phyloP scores from a whole-genome alignment of 2,113 vertebrate genomes.

The Dinomys branickii region DNA sequence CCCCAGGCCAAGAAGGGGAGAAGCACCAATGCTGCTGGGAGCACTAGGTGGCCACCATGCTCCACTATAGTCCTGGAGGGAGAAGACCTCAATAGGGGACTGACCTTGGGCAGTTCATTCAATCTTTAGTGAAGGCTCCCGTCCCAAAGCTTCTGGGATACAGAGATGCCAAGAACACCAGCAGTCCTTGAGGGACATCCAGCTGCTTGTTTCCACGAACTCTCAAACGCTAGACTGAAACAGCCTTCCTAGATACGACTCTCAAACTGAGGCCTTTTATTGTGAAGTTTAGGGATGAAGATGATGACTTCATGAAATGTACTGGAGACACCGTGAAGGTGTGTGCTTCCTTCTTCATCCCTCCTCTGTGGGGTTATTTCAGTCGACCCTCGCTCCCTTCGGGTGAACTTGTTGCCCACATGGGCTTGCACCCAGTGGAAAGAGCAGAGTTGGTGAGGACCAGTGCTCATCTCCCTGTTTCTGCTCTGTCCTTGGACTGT shows the following conservation, averaged over 20 bases:
- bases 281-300: not conserved
- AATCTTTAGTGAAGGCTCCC: not conserved
- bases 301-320: not conserved
- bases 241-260: not conserved
- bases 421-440: no score
- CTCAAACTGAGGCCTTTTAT: not conserved
- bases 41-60: not conserved
- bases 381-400: not conserved
- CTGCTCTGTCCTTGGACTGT: accelerated
- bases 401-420: not conserved
- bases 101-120: no score
- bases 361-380: not conserved
- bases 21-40: accelerated
- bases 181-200: accelerated
- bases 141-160: not conserved
- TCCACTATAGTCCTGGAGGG: not conserved
- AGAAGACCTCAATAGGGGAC: no score
- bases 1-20: not conserved
- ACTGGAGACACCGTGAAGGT: accelerated
- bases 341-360: not conserved
- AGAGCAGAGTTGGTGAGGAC: not conserved
- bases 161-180: not conserved
- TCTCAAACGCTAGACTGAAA: not conserved
- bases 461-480: accelerated
- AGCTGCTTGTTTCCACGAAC: not conserved